These are phyloP conservation scores for Tipula unca DNA, from an alignment of 2,888 invertebrate genomes.

Conservation along the genomic window DNA sequence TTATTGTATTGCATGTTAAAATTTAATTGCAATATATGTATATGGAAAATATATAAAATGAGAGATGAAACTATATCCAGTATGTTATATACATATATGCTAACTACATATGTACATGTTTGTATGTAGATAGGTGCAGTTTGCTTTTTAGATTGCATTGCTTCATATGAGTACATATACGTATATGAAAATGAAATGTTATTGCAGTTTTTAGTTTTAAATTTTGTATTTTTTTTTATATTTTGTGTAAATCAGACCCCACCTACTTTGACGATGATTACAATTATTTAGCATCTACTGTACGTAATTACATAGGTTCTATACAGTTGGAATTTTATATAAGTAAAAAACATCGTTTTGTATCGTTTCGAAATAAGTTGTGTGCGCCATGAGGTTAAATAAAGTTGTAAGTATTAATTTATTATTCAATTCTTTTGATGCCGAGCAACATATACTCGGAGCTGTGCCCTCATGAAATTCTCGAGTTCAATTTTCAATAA, in stretches of 20 bases:
- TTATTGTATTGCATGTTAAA: slow-evolving; percentile 1
- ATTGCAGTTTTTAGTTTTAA: background rate
- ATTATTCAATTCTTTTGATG: too few species aligned
- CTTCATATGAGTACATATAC: background rate
- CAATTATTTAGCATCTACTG: background rate
- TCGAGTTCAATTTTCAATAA: too few species aligned
- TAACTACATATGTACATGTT: background rate
- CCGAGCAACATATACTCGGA: too few species aligned
- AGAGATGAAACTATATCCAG: background rate
- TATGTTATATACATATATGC: background rate
- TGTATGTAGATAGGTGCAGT: background rate
- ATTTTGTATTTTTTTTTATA: background rate
- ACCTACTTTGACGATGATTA: background rate
- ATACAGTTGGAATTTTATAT: background rate
- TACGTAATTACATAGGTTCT: background rate
- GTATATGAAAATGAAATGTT: background rate
- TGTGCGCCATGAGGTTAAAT: too few species aligned
- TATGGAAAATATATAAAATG: background rate
- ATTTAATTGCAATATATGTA: background rate
- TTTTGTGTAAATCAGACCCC: background rate
- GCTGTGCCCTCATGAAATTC: too few species aligned
- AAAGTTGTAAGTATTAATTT: too few species aligned
- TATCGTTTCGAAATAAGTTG: too few species aligned
- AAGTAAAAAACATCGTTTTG: background rate
- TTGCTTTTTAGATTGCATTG: background rate